Conservation (phyloP, 2,888 invertebrate species). For the Hirudinaria manillensis region DNA sequence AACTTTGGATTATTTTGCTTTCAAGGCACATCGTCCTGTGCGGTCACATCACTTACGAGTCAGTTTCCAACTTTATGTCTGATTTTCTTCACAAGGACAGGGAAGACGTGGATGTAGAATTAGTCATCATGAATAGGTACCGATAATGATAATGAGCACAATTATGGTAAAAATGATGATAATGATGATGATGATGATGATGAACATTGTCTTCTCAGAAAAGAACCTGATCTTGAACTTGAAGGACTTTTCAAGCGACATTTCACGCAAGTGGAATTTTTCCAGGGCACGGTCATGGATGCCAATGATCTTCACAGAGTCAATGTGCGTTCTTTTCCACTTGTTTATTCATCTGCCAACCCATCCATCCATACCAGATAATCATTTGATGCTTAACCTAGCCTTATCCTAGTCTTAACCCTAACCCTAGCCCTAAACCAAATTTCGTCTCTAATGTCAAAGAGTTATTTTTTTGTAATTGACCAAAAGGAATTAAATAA, state of each 20-base stretch:
- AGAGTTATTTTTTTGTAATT: too few species aligned
- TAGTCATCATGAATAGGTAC: slow-evolving; percentile 97
- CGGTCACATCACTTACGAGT: slow-evolving; percentile 99
- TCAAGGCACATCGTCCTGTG: slow-evolving; percentile 97
- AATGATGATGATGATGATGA: neutral
- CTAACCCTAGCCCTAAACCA: too few species aligned
- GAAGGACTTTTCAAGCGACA: slow-evolving; percentile 99
- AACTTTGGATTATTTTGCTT: neutral
- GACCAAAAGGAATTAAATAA: too few species aligned
- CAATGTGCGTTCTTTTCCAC: slow-evolving; percentile 61
- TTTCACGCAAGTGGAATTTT: slow-evolving; percentile 95
- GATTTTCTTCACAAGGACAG: slow-evolving; percentile 99
- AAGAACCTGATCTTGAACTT: slow-evolving; percentile 99
- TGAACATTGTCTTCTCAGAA: slow-evolving; percentile 62
- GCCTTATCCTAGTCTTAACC: too few species aligned
- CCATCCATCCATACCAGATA: too few species aligned
- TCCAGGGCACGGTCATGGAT: slow-evolving; percentile 99
- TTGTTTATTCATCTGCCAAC: too few species aligned
- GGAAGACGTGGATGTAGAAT: slow-evolving; percentile 98
- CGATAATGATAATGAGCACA: neutral
- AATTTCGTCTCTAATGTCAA: too few species aligned
- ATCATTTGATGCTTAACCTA: too few species aligned
- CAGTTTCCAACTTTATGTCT: slow-evolving; percentile 99
- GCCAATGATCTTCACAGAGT: slow-evolving; percentile 99
- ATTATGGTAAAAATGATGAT: neutral